A percentile compares a stretch with the other conserved stretches of the same genome.
Conservation (phyloP, 2,888 invertebrate species). For the Ophioninae sp. region DNA sequence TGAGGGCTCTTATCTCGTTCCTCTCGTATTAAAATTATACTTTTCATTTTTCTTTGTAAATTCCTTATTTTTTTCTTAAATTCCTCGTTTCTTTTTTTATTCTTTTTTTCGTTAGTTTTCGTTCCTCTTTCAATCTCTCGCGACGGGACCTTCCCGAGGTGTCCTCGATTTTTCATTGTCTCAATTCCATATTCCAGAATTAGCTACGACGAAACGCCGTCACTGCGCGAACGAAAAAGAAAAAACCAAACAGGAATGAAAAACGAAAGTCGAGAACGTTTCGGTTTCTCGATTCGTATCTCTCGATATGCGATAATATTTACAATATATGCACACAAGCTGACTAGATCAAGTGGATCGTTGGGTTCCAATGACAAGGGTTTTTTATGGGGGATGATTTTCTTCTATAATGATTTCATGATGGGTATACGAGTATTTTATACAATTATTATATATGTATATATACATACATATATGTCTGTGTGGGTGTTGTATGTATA, state of each 20-base stretch:
- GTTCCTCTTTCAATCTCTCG: background rate
- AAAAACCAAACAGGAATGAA: background rate
- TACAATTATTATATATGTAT: conserved; percentile 12
- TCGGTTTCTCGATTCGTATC: conserved; percentile 21
- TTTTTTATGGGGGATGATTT: background rate
- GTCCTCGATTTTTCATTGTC: background rate
- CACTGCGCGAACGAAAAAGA: background rate
- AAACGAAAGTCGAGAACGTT: conserved; percentile 2
- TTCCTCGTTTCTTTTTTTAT: background rate
- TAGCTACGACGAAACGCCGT: conserved; percentile 31
- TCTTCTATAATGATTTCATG: conserved; percentile 13
- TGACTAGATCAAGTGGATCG: conserved; percentile 44
- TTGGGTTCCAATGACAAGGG: conserved; percentile 9
- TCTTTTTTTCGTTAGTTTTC: background rate
- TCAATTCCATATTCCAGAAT: conserved; percentile 25
- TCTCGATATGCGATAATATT: conserved; percentile 37
- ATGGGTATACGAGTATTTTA: conserved; percentile 20
- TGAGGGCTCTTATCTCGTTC: conserved; percentile 22
- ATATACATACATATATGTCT: background rate
- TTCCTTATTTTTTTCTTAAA: background rate
- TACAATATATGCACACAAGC: conserved; percentile 48
- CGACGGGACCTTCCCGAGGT: background rate
- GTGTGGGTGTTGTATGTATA: background rate
- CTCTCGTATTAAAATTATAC: background rate
- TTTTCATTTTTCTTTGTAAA: background rate